phyloP scores from a whole-genome alignment of 2,797 vertebrate species.

The Orestias chungarensis region DNA sequence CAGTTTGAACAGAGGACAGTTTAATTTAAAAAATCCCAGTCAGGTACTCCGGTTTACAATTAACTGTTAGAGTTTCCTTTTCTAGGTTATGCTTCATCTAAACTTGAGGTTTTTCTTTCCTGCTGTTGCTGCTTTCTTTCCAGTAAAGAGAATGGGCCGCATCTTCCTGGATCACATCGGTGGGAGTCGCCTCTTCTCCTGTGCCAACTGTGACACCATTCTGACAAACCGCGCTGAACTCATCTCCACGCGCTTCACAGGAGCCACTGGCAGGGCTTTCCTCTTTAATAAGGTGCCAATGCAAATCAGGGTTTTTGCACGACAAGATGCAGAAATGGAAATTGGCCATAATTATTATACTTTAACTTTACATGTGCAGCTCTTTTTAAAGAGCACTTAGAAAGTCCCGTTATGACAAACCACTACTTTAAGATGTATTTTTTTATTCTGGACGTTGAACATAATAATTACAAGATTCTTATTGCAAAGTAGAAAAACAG shows the following conservation, averaged over 20 bases:
- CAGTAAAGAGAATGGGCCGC: slow-evolving; percentile 83
- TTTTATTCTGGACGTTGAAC: background rate
- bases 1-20: background rate
- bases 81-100: background rate
- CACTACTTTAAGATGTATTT: background rate
- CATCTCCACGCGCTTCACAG: slow-evolving; percentile 97
- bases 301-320: background rate
- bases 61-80: background rate
- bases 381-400: background rate
- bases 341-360: background rate
- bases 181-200: slow-evolving; percentile 96
- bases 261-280: slow-evolving; percentile 94
- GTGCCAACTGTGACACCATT: slow-evolving; percentile 98
- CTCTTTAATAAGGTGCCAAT: slow-evolving; percentile 93
- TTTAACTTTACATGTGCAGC: background rate
- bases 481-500: background rate
- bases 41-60: background rate
- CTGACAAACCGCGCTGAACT: slow-evolving; percentile 96
- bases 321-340: background rate
- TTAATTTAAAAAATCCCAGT: background rate
- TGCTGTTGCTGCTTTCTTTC: background rate
- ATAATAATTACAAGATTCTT: background rate
- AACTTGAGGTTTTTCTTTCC: slow-evolving; percentile 4
- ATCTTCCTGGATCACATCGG: slow-evolving; percentile 98
- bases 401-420: background rate